Conservation (phyloP, 1,140 invertebrate species). For the Ceratosolen solmsi region DNA sequence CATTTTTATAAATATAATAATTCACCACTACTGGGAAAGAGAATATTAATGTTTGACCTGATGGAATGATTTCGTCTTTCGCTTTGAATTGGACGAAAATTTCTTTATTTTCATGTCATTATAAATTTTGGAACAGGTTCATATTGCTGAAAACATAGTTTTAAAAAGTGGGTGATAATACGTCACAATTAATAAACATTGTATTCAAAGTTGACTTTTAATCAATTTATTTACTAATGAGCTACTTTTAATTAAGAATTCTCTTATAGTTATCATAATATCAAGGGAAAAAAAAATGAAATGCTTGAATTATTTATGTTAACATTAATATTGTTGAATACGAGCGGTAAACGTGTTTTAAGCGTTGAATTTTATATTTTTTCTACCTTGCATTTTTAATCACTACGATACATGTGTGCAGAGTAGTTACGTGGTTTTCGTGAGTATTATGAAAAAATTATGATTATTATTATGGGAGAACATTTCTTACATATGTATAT, state of each 20-base stretch:
- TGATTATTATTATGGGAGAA: conserved; percentile 1
- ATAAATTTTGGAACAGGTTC: too few species aligned
- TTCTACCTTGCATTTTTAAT: neutral
- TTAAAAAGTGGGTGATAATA: too few species aligned
- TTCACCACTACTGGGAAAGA: too few species aligned
- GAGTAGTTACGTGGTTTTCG: neutral
- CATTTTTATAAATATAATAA: too few species aligned
- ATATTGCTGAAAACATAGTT: too few species aligned
- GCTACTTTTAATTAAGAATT: neutral
- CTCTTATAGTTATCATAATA: neutral
- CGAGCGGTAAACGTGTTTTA: neutral
- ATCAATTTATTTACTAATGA: neutral
- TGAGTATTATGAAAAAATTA: neutral
- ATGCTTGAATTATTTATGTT: neutral
- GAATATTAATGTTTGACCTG: too few species aligned
- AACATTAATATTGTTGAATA: neutral
- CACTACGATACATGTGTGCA: neutral
- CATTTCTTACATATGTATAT: neutral
- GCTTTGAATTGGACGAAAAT: too few species aligned
- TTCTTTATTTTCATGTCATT: too few species aligned
- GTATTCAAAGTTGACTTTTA: neutral
- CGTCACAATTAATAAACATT: too few species aligned
- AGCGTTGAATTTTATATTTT: conserved; percentile 3
- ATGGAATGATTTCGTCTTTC: too few species aligned
- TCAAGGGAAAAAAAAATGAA: neutral